phyloP scores from a whole-genome alignment of 64 coral and sea anemone species.

The Montipora cactus region DNA sequence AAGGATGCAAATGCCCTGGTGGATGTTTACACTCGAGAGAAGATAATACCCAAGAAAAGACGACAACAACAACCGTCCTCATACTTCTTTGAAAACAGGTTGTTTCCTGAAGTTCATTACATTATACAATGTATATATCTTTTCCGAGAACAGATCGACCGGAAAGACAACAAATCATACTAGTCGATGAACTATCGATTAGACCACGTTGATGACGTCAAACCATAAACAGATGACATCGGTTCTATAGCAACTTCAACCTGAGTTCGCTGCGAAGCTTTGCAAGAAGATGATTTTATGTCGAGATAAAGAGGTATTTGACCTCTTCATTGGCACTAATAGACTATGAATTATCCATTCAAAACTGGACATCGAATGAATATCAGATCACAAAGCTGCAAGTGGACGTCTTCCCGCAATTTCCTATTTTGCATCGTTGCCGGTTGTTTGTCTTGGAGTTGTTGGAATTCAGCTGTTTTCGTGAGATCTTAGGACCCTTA shows the following conservation, averaged over 20 bases:
- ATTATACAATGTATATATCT: too few relatives aligned
- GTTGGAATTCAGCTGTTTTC: slow-evolving; percentile 31
- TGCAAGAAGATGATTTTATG: not conserved
- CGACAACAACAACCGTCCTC: not conserved
- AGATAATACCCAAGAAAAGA: slow-evolving; percentile 10
- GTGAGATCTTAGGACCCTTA: not conserved
- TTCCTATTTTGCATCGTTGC: not conserved
- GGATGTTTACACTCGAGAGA: slow-evolving; percentile 38
- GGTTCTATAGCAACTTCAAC: slow-evolving; percentile 61
- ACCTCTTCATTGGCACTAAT: too few relatives aligned
- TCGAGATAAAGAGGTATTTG: too few relatives aligned
- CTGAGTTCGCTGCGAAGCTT: not conserved
- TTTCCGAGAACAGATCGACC: not conserved
- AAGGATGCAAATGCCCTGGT: slow-evolving; percentile 80
- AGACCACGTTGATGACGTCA: slow-evolving; percentile 31
- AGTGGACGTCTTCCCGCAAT: not conserved
- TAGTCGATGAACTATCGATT: slow-evolving; percentile 20
- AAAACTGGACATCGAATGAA: too few relatives aligned
- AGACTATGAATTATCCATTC: too few relatives aligned
- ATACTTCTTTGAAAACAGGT: not conserved
- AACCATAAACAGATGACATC: slow-evolving; percentile 56
- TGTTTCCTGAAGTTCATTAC: not conserved
- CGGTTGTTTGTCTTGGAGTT: slow-evolving; percentile 44
- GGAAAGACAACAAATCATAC: not conserved
- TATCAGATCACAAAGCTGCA: not conserved